Conservation (phyloP, 2,888 invertebrate species). For the Andricus curvator region DNA sequence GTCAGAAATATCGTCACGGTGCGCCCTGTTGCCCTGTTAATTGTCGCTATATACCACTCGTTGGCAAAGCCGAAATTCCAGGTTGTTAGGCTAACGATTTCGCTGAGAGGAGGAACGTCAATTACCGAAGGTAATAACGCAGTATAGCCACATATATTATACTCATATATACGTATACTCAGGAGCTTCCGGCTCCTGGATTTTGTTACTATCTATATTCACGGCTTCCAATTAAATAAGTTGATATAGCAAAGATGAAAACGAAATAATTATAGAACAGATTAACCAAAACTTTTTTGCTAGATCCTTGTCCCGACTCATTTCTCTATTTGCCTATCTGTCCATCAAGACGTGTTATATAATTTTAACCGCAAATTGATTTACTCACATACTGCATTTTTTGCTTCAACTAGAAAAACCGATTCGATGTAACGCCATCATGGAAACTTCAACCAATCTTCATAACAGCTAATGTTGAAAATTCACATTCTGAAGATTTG, state of each 20-base stretch:
- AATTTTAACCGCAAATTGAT: too few relatives aligned
- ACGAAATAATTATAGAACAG: not conserved
- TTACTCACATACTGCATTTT: too few relatives aligned
- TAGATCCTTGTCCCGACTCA: too few relatives aligned
- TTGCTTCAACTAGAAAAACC: too few relatives aligned
- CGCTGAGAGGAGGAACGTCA: constrained; percentile 61
- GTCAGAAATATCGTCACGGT: constrained; percentile 65
- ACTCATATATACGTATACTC: not conserved
- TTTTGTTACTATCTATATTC: constrained; percentile 56
- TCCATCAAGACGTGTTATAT: too few relatives aligned
- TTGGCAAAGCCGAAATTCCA: constrained; percentile 64
- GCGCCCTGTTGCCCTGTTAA: constrained; percentile 57
- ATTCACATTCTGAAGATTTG: too few relatives aligned
- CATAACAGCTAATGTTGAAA: too few relatives aligned
- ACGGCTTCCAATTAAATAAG: constrained; percentile 46
- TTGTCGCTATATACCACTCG: constrained; percentile 56
- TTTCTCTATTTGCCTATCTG: too few relatives aligned
- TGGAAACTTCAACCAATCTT: too few relatives aligned
- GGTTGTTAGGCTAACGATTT: constrained; percentile 69
- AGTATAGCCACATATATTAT: constrained; percentile 50
- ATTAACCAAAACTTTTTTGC: not conserved
- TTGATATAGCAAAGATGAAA: not conserved
- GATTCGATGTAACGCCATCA: too few relatives aligned
- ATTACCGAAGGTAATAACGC: constrained; percentile 69
- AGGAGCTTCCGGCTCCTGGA: constrained; percentile 52